Evolutionary conservation across 2,113 vertebrate genomes (phyloP).

Genomic region (Theropithecus gelada): DNA sequence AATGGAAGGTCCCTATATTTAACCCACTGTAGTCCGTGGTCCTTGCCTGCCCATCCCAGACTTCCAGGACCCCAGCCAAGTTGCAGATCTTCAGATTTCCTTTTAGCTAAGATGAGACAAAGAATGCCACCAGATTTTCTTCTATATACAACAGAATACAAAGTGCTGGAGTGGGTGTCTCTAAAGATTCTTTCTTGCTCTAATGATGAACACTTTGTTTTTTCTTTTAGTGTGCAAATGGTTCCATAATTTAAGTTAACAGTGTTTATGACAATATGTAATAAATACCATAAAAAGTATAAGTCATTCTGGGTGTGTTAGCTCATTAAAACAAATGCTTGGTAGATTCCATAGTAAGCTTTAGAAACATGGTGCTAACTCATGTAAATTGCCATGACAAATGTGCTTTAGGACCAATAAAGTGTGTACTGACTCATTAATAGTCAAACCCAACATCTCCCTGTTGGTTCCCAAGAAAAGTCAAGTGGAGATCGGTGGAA

Average conservation of each 20-base stretch:
- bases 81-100: not conserved
- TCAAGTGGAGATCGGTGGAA: constrained; percentile 40
- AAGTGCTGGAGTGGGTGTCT: not conserved
- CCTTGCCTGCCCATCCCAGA: not conserved
- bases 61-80: not conserved
- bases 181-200: constrained; percentile 27
- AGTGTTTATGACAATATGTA: constrained; percentile 67
- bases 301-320: constrained; percentile 37
- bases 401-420: constrained; percentile 54
- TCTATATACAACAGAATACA: not conserved
- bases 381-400: constrained; percentile 76
- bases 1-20: not conserved
- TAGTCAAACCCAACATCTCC: constrained; percentile 43
- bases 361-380: constrained; percentile 67
- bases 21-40: not conserved
- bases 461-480: constrained; percentile 49
- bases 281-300: constrained; percentile 77
- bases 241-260: constrained; percentile 72
- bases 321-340: constrained; percentile 79
- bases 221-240: constrained; percentile 68
- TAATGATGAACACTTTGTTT: constrained; percentile 57
- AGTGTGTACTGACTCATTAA: constrained; percentile 70
- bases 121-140: not conserved
- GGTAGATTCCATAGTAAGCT: constrained; percentile 63
- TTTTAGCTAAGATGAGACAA: not conserved